phyloP scores from a whole-genome alignment of 2,113 vertebrate species.

The Mus pahari region DNA sequence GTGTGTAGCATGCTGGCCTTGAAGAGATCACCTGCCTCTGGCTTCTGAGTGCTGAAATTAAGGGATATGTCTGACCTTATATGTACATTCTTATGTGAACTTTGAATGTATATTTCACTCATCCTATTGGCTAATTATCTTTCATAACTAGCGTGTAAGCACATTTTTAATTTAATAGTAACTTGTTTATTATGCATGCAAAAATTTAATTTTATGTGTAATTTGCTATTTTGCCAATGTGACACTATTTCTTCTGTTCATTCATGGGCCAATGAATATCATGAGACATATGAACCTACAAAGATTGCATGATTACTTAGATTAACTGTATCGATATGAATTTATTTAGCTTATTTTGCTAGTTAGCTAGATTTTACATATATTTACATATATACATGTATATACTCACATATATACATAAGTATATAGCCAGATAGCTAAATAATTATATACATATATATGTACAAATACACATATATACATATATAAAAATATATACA shows the following conservation, averaged over 20 bases:
- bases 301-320: conserved; percentile 16
- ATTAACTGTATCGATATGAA: conserved; percentile 42
- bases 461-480: too few species aligned
- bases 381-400: background rate
- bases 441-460: too few species aligned
- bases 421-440: too few species aligned
- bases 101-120: conserved; percentile 46
- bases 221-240: conserved; percentile 48
- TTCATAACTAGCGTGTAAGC: conserved; percentile 29
- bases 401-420: too few species aligned
- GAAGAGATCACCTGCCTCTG: background rate
- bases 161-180: conserved; percentile 37
- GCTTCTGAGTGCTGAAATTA: background rate
- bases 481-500: background rate
- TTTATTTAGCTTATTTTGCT: background rate
- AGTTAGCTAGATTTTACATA: background rate
- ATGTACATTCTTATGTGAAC: conserved; percentile 29
- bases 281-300: conserved; percentile 40
- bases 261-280: background rate
- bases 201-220: conserved; percentile 67
- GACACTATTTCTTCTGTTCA: conserved; percentile 55
- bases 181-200: conserved; percentile 37
- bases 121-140: conserved; percentile 49
- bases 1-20: background rate
- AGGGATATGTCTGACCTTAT: background rate